Base-by-base conservation (phyloP, 2,113 vertebrate species). In the Zosterops japonicus region DNA sequence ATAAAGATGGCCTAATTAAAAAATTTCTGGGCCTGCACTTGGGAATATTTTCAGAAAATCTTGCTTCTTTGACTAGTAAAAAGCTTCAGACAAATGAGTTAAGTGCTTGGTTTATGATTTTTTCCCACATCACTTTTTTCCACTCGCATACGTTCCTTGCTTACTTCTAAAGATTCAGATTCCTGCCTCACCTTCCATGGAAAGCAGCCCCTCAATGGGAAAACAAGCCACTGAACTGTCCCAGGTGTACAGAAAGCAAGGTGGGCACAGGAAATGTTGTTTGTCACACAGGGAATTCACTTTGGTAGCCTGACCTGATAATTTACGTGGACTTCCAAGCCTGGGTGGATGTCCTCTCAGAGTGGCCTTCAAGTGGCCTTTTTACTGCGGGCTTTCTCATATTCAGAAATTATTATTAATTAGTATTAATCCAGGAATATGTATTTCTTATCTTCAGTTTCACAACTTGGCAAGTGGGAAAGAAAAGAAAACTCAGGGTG, bases 211-310 rank as follows among this genome's bases (percentile, higher is more conserved):
- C 14, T 42, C 3, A 1, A 11, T 4, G 2, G 28, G 23, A 85
- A 75, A 79, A n/a, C 14, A 60, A 83, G 14, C 6, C 1, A 4
- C 22, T 53, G 21, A 67, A 33, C 22, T 57, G 35, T n/a, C 31
- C 12, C 5, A 8, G 13, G 20, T 49, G 22, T 53, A 59, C 11
- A 69, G 19, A 7, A 15, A 65, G 56, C 4, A 23, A 49, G 5
- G 25, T 35, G 15, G 18, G 20, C 25, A 80, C 15, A 50, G 16
- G 11, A 5, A 9, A 28, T 0, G 0, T 21, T 24, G 3, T 41
- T 52, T 9, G 0, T 42, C 39, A 33, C 1, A 1, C 0, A 1
- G 12, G 8, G 12, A 69, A n/a, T 71, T 72, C 49, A 35, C 11
- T 61, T 72, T 49, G 27, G 23, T 63, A 61, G 17, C 19, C 47